These are phyloP conservation scores for Athalia circularis DNA, from an alignment of 2,888 invertebrate genomes.

Conservation along the genomic window DNA sequence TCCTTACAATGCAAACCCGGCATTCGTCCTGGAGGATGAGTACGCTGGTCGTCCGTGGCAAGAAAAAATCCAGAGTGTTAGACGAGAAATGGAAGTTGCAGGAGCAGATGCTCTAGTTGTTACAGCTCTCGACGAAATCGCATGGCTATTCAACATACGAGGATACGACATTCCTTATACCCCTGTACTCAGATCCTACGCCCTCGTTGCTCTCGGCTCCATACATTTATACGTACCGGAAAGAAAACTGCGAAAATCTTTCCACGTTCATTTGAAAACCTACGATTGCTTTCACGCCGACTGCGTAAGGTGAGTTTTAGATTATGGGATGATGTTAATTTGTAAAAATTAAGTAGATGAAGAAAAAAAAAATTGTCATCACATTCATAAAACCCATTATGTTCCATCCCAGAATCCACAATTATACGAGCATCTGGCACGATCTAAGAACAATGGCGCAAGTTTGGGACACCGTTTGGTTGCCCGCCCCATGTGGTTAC, in stretches of 20 bases:
- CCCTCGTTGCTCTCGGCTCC: constrained; percentile 80
- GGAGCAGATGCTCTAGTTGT: constrained; percentile 87
- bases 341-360: not conserved
- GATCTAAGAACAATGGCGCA: constrained; percentile 82
- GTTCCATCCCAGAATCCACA: constrained; percentile 77
- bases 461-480: constrained; percentile 80
- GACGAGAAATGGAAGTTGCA: constrained; percentile 79
- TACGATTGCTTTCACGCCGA: constrained; percentile 79
- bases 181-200: constrained; percentile 87
- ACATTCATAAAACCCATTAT: not conserved
- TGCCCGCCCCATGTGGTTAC: constrained; percentile 83
- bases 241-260: constrained; percentile 76
- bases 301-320: constrained; percentile 79
- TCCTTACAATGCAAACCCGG: constrained; percentile 76
- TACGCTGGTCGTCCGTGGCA: constrained; percentile 83
- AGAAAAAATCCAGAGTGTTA: constrained; percentile 82
- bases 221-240: constrained; percentile 82
- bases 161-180: constrained; percentile 89
- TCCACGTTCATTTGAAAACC: constrained; percentile 74
- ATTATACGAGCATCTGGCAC: constrained; percentile 83
- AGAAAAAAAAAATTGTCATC: not conserved
- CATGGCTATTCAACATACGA: constrained; percentile 92
- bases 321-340: not conserved
- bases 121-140: constrained; percentile 90
- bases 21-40: constrained; percentile 78